Base-by-base conservation (phyloP, 2,113 vertebrate genomes). In the Xerus inauris region DNA sequence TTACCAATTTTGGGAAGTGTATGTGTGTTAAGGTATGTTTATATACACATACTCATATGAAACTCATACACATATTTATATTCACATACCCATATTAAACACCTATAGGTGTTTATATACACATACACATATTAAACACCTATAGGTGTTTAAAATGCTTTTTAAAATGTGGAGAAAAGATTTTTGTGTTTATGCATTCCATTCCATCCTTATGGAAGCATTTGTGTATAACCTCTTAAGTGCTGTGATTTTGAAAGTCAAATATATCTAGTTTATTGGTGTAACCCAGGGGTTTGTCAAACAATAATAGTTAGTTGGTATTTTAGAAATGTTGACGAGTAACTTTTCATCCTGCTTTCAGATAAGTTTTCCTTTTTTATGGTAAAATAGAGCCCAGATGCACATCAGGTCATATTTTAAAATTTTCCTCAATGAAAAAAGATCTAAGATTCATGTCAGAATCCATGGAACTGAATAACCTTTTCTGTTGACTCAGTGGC, bases 361-460 rank as follows among this genome's bases (percentile, higher is more conserved):
- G 72, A 81, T 14, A 26, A 14, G 0, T 42, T 71, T 57, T 71
- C 86, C 13, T 14, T 19, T 59, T 62, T 87, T n/a, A 45, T 71
- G 79, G 40, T 76, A 86, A 51, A 91, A n/a, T 45, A 81, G 42
- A 94, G 45, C 54, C 32, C 40, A 64, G 16, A 11, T 45, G 13
- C 4, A n/a, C 80, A 47, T 47, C 14, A 40, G 42, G 73, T 75
- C 79, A 49, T 57, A 67, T 77, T n/a, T 95, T 76, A 91, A 65
- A 81, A 81, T 20, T 89, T 75, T 95, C 85, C 20, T 91, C 65
- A 82, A 86, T 64, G 9, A 45, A 94, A 84, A 96, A 92, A 35
- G 28, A 47, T 77, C 38, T 71, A 62, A 81, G 49, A 28, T 16
- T 24, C 6, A 59, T 80, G 54, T 69, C 85, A 89, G 73, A 79